Evolutionary conservation across 2,113 vertebrate genomes (phyloP).

Genomic region (Leptobrachium leishanense): DNA sequence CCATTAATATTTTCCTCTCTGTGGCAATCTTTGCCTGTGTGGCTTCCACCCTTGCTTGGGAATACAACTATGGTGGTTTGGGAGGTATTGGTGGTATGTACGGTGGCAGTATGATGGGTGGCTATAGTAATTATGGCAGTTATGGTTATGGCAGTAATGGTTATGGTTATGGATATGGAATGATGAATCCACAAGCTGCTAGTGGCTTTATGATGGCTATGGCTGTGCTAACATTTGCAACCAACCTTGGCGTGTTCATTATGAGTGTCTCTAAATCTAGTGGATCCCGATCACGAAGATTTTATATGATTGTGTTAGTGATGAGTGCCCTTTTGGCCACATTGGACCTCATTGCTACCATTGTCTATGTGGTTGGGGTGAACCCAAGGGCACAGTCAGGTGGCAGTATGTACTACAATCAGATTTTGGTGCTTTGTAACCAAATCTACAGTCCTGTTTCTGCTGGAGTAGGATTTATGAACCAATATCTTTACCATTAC

Average conservation of each 20-base stretch:
- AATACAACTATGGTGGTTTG: conserved; percentile 70
- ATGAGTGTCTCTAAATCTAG: conserved; percentile 70
- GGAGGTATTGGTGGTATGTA: conserved; percentile 42
- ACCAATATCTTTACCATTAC: conserved; percentile 84
- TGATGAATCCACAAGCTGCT: conserved; percentile 76
- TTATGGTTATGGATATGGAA: conserved; percentile 67
- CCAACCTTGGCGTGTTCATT: conserved; percentile 73
- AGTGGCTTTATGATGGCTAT: conserved; percentile 83
- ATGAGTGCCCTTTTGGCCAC: conserved; percentile 71
- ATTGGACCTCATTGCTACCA: conserved; percentile 80
- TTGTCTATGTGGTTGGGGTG: conserved; percentile 83
- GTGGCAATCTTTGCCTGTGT: conserved; percentile 79
- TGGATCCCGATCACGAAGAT: conserved; percentile 67
- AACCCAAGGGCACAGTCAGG: conserved; percentile 81
- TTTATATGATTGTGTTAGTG: conserved; percentile 76
- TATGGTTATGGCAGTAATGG: conserved; percentile 49
- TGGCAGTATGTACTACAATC: conserved; percentile 75
- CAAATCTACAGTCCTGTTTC: conserved; percentile 63
- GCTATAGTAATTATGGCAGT: conserved; percentile 30
- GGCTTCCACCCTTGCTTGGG: conserved; percentile 84
- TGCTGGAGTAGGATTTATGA: conserved; percentile 58
- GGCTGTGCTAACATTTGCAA: conserved; percentile 75
- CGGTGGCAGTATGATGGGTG: conserved; percentile 49
- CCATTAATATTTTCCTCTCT: conserved; percentile 65
- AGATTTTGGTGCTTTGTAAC: conserved; percentile 75